phyloP scores from a whole-genome alignment of 2,113 vertebrate species.

The Otolemur garnettii region DNA sequence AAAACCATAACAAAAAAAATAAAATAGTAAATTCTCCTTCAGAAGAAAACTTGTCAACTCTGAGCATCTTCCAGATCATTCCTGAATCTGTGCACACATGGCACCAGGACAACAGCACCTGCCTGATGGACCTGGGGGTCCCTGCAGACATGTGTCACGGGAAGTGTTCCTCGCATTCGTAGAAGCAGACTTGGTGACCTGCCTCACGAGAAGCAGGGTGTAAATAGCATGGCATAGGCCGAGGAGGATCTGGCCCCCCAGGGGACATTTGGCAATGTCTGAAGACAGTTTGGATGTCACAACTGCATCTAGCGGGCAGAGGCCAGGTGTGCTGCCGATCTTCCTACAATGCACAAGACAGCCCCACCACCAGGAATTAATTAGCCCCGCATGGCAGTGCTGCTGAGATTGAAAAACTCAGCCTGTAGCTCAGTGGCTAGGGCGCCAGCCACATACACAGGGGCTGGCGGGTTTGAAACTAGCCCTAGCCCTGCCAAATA shows the following conservation, averaged over 20 bases:
- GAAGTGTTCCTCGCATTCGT: neutral
- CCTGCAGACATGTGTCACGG: fast-evolving
- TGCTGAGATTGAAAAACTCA: neutral
- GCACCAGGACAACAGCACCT: fast-evolving
- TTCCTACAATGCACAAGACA: neutral
- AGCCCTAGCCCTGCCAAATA: no score
- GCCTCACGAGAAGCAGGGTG: neutral
- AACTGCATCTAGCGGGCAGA: neutral
- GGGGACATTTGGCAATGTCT: neutral
- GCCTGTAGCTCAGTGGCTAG: no score
- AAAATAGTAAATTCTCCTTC: neutral
- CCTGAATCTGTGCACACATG: neutral
- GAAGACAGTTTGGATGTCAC: neutral
- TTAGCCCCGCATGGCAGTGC: neutral
- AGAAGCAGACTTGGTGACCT: neutral
- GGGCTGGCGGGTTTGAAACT: no score
- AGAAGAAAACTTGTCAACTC: neutral
- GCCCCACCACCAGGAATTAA: neutral
- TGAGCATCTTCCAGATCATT: neutral
- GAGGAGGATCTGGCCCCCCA: neutral
- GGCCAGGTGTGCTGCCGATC: neutral
- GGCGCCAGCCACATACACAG: no score
- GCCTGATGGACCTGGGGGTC: neutral
- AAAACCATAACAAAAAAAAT: constrained; percentile 31
- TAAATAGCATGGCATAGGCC: neutral